These are phyloP conservation scores for Semotilus atromaculatus DNA, from an alignment of 2,797 vertebrate species.

Conservation along the genomic window DNA sequence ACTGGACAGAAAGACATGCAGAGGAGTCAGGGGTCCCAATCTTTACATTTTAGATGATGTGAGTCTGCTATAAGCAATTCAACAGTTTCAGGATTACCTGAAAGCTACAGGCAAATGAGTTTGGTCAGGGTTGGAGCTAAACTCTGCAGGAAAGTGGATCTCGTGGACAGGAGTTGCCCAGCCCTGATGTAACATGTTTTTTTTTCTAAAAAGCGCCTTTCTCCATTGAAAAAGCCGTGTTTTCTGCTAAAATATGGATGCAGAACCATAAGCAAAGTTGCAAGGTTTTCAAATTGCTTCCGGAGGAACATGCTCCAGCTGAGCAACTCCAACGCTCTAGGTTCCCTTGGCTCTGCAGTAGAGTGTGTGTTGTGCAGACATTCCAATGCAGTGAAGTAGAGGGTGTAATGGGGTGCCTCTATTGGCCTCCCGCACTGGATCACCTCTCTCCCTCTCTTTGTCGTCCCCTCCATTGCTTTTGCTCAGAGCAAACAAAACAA, in stretches of 20 bases:
- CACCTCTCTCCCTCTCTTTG: not conserved
- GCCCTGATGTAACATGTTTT: not conserved
- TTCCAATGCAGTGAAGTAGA: conserved; percentile 25
- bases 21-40: not conserved
- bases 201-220: not conserved
- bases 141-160: not conserved
- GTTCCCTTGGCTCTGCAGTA: not conserved
- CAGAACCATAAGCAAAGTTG: not conserved
- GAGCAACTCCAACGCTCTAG: no score
- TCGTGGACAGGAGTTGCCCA: not conserved
- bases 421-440: not conserved
- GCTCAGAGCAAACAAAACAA: not conserved
- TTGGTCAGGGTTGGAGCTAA: not conserved
- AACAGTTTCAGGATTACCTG: not conserved
- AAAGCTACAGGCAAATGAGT: not conserved
- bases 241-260: not conserved
- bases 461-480: not conserved
- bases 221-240: not conserved
- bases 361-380: not conserved
- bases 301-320: not conserved
- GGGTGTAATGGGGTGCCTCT: conserved; percentile 13
- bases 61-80: not conserved
- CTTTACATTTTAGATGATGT: not conserved
- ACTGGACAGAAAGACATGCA: not conserved
- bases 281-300: not conserved